Conservation (phyloP, 2,113 vertebrate species). For the Saimiri boliviensis region DNA sequence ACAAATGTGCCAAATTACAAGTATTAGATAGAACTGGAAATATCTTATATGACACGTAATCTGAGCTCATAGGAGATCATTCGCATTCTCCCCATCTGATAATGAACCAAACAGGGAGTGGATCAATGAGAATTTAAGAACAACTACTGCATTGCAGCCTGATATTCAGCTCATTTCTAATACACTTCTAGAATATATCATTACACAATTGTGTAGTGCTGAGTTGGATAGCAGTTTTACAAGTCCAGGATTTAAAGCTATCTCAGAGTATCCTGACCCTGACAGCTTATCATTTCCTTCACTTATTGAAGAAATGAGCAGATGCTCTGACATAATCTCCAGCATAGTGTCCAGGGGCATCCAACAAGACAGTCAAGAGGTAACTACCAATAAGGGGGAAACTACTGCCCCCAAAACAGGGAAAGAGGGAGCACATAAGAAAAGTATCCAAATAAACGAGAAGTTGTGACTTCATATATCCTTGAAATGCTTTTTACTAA, state of each 20-base stretch:
- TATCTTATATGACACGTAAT: conserved; percentile 16
- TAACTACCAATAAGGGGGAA: background rate
- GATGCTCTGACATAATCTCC: background rate
- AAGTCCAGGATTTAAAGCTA: background rate
- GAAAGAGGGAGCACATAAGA: background rate
- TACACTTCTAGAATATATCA: conserved; percentile 38
- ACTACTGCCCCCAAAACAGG: background rate
- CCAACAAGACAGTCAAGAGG: background rate
- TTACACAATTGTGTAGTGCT: conserved; percentile 36
- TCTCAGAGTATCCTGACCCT: background rate
- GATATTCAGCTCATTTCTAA: conserved; percentile 10
- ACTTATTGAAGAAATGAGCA: conserved; percentile 10
- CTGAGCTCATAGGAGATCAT: background rate
- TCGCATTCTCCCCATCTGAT: background rate
- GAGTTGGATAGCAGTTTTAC: background rate
- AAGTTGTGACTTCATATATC: background rate
- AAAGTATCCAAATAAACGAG: background rate
- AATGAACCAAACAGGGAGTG: background rate
- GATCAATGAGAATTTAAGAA: background rate
- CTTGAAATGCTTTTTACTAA: conserved; percentile 29
- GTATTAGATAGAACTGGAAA: conserved; percentile 31
- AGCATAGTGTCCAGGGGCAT: background rate
- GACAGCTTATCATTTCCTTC: background rate
- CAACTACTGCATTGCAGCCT: background rate
- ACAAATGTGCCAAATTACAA: background rate